Evolutionary conservation across 2,113 vertebrate species (phyloP), one percentile per base, ranked within the genome.

Genomic region (Corydoras maculifer): DNA sequence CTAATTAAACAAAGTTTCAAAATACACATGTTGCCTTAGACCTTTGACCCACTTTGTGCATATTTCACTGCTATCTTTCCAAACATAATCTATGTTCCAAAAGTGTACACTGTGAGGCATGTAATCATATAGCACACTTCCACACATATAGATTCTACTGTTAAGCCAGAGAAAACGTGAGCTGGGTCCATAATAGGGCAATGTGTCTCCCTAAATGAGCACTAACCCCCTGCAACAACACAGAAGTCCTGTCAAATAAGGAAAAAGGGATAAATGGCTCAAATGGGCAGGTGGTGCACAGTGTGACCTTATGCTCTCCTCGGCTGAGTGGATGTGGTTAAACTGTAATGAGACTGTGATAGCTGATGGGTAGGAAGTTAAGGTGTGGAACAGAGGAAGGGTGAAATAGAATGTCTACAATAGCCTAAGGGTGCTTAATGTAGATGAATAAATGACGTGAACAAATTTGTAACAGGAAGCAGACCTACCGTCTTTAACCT

Each of bases 401-500:
- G 58, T 3, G 14, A 66, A 50, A 43, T n/a, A 13, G 25, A 69
- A 11, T 61, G 58, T 32, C 15, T 55, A 11, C 4, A 74, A 53
- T 25, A 58, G 73, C 3, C 5, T 13, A 35, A 55, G 53, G 72
- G 9, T 58, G 54, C 64, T 9, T 25, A 58, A 35, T 18, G 30
- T 61, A 60, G 30, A 66, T 48, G 15, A 59, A 13, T 54, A 50
- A 11, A 54, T 15, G 50, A 61, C 50, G 58, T 7, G 7, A 35
- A 48, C 55, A 58, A 35, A 18, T 15, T 49, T 12, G 8, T 25
- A 32, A 59, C 29, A 64, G 59, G 25, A 59, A 43, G 15, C 35
- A 12, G 53, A 96, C 96, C 82, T 96, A 99, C 97, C 91, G 93
- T 92, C 90, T 98, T 99, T 76, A 99, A 84, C 80, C 92, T 93